Conservation (phyloP, 2,113 vertebrate species). For the Upupa epops region DNA sequence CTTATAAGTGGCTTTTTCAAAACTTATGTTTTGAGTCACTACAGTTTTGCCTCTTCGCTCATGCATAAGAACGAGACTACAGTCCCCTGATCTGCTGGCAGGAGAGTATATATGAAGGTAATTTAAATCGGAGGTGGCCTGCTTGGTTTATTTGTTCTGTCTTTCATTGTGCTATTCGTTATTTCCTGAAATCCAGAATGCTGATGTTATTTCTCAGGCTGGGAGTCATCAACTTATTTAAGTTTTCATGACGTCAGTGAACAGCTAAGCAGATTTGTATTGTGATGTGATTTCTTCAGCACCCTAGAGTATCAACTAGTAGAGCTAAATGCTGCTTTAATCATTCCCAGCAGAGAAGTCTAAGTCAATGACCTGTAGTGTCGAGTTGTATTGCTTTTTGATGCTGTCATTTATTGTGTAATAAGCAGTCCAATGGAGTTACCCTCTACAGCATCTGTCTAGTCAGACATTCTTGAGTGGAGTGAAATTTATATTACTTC, state of each 20-base stretch:
- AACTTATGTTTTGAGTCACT: background rate
- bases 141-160: background rate
- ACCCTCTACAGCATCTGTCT: background rate
- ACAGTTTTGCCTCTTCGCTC: background rate
- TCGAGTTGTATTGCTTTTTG: conserved; percentile 25
- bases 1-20: background rate
- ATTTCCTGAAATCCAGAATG: conserved; percentile 10
- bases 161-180: background rate
- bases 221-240: background rate
- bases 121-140: background rate
- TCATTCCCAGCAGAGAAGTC: conserved; percentile 16
- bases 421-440: background rate
- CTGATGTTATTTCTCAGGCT: background rate
- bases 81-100: background rate
- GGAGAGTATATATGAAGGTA: background rate
- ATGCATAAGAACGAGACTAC: background rate
- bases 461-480: background rate
- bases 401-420: conserved; percentile 46
- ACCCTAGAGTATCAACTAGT: conserved; percentile 13
- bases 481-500: background rate
- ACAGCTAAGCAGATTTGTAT: conserved; percentile 40
- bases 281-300: conserved; percentile 27
- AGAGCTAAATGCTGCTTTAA: conserved; percentile 28
- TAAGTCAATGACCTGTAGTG: conserved; percentile 38
- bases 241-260: background rate